Base-by-base conservation (phyloP, 2,888 invertebrate species). In the Drosophila austrosaltans region DNA sequence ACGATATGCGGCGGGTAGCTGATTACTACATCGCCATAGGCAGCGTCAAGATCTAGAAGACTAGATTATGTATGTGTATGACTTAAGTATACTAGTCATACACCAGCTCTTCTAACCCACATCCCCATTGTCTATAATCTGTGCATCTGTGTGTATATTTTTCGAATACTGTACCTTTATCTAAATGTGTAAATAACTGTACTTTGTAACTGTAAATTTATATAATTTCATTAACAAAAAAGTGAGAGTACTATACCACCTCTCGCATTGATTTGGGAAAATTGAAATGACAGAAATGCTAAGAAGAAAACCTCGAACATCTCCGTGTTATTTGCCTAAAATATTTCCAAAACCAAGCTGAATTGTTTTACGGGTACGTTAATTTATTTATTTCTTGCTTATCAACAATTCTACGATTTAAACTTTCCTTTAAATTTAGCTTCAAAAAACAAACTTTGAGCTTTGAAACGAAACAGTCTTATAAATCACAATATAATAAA, bases 21-120 rank as follows among this genome's bases (percentile, higher is more conserved):
- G 89, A 88, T 88, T 88, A 77, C 75, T 88, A 63, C 89, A 89
- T 79, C 84, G 82, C 56, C 80, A 77, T 57, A 72, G 76, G 68
- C 69, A 69, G 32, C 71, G 62, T 10, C 54, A 48, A 8, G 36
- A 59, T 6, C 22, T 39, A 62, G 62, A 66, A 32, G 73, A 73
- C 22, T 65, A 66, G 25, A 2, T 22, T 32, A 16, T 16, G 16
- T 16, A 16, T 16, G 16, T 16, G 16, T 16, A 16, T 16, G 16
- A 16, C 16, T 16, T 16, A 16, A 32, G 20, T 48, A 48, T 25
- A 48, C 10, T 25, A 16, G 12, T 16, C 6, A 8, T 16, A 8
- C 42, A 40, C 53, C 36, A 40, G 42, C 44, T 22, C 36, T 36
- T 5, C 53, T 62, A 66, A 36, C 57, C 30, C 73, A 10, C 42